These are phyloP conservation scores for Psittacula echo DNA, from an alignment of 2,797 vertebrate species.

Conservation along the genomic window DNA sequence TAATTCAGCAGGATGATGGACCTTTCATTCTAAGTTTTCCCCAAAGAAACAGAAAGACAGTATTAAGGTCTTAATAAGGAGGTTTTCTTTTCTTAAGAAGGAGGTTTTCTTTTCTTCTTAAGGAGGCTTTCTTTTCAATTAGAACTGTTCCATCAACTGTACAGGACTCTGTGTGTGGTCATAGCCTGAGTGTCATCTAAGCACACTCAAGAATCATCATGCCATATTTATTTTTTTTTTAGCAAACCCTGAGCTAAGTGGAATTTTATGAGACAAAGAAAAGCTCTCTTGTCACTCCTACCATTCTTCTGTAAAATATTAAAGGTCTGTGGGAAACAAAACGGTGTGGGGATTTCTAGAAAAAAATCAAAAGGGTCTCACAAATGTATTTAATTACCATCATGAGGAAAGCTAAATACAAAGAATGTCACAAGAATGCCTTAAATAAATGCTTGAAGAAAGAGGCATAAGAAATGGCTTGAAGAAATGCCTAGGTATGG, in stretches of 20 bases:
- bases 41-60: not conserved
- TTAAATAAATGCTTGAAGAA: not conserved
- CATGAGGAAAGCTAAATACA: not conserved
- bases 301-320: not conserved
- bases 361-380: not conserved
- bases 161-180: not conserved
- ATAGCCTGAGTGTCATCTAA: not conserved
- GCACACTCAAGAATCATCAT: not conserved
- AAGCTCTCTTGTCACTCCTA: not conserved
- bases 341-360: not conserved
- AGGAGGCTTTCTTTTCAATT: not conserved
- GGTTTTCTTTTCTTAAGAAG: not conserved
- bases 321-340: not conserved
- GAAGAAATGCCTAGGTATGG: not conserved
- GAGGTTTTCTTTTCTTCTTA: not conserved
- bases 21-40: not conserved
- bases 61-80: no score
- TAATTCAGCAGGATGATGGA: not conserved
- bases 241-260: not conserved
- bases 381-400: not conserved
- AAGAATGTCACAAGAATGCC: not conserved
- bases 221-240: not conserved
- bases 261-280: not conserved
- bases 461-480: not conserved
- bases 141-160: not conserved